Base-by-base conservation (phyloP, 2,888 invertebrate genomes). In the Sturmia bella region DNA sequence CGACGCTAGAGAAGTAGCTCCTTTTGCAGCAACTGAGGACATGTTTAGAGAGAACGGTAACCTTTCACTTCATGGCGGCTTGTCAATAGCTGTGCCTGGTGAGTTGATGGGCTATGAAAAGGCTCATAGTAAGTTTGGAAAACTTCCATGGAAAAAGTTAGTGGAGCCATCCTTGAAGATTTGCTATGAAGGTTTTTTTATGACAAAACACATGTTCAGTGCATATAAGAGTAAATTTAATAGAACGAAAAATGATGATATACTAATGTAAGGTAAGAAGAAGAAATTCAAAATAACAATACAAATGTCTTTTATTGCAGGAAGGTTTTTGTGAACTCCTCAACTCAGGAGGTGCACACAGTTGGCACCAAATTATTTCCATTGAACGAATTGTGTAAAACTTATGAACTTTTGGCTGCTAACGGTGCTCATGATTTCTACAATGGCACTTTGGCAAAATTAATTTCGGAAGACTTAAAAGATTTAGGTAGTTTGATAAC, bases 61-160 rank as follows among this genome's bases (percentile, higher is more conserved):
- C 0, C 80, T 76, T 11, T 87, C 90, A 0, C 41, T 89, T 68
- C 17, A 87, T 93, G 95, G 95, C 19, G 93, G 94, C 0, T 87
- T 95, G 27, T 91, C 96, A 0, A 93, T 96, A 11, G 97, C 93
- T 0, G 95, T 97, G 0, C 97, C 98, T 0, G 97, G 97, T 0
- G 97, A 97, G 89, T 90, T 97, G 0, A 92, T 93, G 80, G 98
- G 97, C 0, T 95, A 96, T 90, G 94, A 94, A 93, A 92, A 92
- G 45, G 95, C 96, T 0, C 93, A 96, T 89, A 91, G 94, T 85
- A 91, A 92, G 39, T 96, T 95, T 91, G 97, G 97, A 11, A 93
- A 92, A 80, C 91, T 97, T 4, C 92, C 94, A 0, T 98, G 97
- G 97, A 90, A 91, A 27, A 93, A 93, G 0, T 91, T 98, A 9